A percentile compares a stretch with the other conserved stretches of the same genome.
These are phyloP conservation scores for Colossoma macropomum DNA, from an alignment of 2,113 vertebrate species.

Conservation along the genomic window DNA sequence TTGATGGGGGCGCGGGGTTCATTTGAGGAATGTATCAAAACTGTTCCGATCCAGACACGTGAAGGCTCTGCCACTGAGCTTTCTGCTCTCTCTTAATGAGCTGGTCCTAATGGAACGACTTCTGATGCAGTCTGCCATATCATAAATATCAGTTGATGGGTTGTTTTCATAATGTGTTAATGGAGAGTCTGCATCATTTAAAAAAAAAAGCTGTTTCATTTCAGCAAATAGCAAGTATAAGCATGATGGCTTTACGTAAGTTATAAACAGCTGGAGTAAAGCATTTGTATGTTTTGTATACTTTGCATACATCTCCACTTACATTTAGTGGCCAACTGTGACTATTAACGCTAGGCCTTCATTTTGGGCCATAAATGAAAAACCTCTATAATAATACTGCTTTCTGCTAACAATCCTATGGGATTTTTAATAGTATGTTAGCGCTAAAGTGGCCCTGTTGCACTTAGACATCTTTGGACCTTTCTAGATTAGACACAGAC, in stretches of 20 bases:
- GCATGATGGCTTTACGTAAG: neutral
- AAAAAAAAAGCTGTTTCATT: neutral
- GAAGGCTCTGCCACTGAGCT: slow-evolving; percentile 37
- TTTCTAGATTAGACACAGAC: too few relatives aligned
- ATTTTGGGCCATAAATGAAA: too few relatives aligned
- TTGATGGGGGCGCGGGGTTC: slow-evolving; percentile 44
- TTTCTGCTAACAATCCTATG: too few relatives aligned
- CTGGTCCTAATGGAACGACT: slow-evolving; percentile 31
- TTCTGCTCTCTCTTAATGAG: slow-evolving; percentile 40
- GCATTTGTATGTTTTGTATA: neutral
- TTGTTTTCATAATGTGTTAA: slow-evolving; percentile 6
- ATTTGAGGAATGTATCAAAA: slow-evolving; percentile 46
- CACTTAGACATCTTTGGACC: too few relatives aligned
- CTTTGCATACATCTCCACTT: neutral
- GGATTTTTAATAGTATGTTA: too few relatives aligned
- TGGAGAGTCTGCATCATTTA: slow-evolving; percentile 1
- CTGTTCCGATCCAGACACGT: slow-evolving; percentile 34
- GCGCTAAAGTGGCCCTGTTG: too few relatives aligned
- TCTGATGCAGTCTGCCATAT: slow-evolving; percentile 26
- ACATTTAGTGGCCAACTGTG: too few relatives aligned
- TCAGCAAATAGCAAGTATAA: neutral
- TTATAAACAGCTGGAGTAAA: neutral
- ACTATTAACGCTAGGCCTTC: too few relatives aligned
- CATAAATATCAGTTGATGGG: slow-evolving; percentile 17
- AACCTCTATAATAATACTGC: too few relatives aligned